Conservation (phyloP, 2,888 invertebrate genomes). For the Eremobia ochroleuca region DNA sequence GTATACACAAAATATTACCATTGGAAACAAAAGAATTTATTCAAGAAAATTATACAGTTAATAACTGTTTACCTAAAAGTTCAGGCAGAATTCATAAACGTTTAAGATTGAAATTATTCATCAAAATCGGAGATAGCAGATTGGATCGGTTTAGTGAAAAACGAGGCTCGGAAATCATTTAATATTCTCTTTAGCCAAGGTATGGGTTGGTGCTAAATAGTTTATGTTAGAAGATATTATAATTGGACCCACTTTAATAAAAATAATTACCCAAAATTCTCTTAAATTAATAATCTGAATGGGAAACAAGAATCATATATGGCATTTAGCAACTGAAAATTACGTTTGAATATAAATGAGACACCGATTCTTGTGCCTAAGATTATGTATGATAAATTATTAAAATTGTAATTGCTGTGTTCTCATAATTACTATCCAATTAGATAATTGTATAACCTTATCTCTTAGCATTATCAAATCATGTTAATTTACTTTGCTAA, state of each 20-base stretch:
- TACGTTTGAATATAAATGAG: constrained; percentile 7
- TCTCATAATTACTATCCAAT: constrained; percentile 11
- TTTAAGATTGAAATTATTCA: constrained; percentile 34
- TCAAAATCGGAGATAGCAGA: constrained; percentile 13
- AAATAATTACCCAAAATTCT: too few species aligned
- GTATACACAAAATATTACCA: not conserved
- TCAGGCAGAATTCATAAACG: constrained; percentile 31
- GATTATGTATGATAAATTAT: constrained; percentile 18
- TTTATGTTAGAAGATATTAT: constrained; percentile 7
- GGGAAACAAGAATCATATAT: not conserved
- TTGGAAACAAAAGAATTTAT: not conserved
- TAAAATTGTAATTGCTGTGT: constrained; percentile 18
- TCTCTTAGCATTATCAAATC: constrained; percentile 3
- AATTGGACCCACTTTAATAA: constrained; percentile 11
- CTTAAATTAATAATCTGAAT: not conserved
- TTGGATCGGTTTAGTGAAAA: constrained; percentile 12
- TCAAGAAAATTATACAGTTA: constrained; percentile 21
- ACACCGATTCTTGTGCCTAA: not conserved
- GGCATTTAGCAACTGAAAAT: not conserved
- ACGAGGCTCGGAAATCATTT: not conserved
- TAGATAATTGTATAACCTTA: constrained; percentile 4
- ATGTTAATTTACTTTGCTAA: not conserved
- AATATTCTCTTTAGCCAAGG: constrained; percentile 24
- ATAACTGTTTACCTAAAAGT: constrained; percentile 26
- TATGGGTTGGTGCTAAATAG: constrained; percentile 4